Evolutionary conservation across 1,140 invertebrate genomes (phyloP).

Genomic region (Drosophila nikananu): DNA sequence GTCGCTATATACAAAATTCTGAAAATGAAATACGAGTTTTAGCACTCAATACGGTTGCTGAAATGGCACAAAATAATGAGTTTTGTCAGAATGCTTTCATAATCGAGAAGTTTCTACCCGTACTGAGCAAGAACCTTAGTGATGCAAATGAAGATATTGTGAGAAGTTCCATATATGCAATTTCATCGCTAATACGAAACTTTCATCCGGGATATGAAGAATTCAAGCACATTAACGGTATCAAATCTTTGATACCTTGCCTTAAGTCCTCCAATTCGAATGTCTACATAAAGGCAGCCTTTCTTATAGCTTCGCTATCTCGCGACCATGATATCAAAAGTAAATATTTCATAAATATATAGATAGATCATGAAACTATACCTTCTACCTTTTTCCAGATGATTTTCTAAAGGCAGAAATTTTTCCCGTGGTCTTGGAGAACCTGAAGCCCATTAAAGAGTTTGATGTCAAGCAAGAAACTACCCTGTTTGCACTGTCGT

Average conservation of each 20-base stretch:
- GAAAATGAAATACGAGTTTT: slow-evolving; percentile 29
- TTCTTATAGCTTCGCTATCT: slow-evolving; percentile 60
- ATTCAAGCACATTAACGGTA: slow-evolving; percentile 52
- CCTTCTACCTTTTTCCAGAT: slow-evolving; percentile 22
- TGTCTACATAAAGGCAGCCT: slow-evolving; percentile 63
- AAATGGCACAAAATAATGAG: slow-evolving; percentile 66
- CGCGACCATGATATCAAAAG: slow-evolving; percentile 45
- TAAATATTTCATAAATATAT: slow-evolving; percentile 2
- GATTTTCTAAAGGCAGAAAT: slow-evolving; percentile 50
- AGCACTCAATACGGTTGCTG: slow-evolving; percentile 56
- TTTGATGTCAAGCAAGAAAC: slow-evolving; percentile 64
- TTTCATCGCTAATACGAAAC: slow-evolving; percentile 66
- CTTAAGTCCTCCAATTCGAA: slow-evolving; percentile 31
- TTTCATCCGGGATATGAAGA: slow-evolving; percentile 53
- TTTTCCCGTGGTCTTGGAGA: slow-evolving; percentile 34
- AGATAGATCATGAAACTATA: background rate
- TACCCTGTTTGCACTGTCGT: slow-evolving; percentile 56
- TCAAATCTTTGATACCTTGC: slow-evolving; percentile 40
- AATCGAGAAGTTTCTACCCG: slow-evolving; percentile 47
- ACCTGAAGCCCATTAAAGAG: slow-evolving; percentile 35
- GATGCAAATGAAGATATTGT: slow-evolving; percentile 50
- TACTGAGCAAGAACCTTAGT: slow-evolving; percentile 46
- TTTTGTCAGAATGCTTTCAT: slow-evolving; percentile 62
- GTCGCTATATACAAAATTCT: slow-evolving; percentile 30
- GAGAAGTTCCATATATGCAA: slow-evolving; percentile 55